Conservation (phyloP, 2,113 vertebrate species). For the Saccopteryx leptura region DNA sequence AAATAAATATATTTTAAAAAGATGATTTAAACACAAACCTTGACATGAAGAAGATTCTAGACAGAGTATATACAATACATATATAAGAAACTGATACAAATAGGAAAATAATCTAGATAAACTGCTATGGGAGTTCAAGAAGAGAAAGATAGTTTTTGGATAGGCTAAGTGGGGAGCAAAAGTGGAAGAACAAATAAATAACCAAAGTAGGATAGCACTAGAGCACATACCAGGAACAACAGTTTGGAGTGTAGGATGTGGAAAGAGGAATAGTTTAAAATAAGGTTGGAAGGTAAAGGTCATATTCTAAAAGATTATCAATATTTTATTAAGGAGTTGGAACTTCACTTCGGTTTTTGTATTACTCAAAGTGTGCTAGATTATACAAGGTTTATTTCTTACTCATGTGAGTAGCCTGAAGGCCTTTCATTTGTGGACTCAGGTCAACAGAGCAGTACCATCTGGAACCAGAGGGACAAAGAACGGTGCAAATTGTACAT, state of each 20-base stretch:
- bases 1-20: background rate
- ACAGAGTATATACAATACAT: background rate
- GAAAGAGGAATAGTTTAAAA: background rate
- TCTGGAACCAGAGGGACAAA: background rate
- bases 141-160: background rate
- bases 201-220: background rate
- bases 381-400: constrained; percentile 21
- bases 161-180: background rate
- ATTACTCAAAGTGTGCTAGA: background rate
- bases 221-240: background rate
- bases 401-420: background rate
- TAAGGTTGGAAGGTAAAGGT: background rate
- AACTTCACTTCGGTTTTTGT: constrained; percentile 39
- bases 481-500: background rate
- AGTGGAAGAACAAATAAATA: background rate
- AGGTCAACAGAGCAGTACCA: background rate
- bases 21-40: background rate
- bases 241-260: background rate
- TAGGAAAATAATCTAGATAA: background rate
- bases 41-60: constrained; percentile 27
- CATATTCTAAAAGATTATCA: constrained; percentile 7
- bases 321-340: constrained; percentile 5
- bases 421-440: background rate
- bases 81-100: constrained; percentile 16
- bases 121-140: background rate